phyloP scores from a whole-genome alignment of 2,113 vertebrate genomes.

The Thermophis baileyi region DNA sequence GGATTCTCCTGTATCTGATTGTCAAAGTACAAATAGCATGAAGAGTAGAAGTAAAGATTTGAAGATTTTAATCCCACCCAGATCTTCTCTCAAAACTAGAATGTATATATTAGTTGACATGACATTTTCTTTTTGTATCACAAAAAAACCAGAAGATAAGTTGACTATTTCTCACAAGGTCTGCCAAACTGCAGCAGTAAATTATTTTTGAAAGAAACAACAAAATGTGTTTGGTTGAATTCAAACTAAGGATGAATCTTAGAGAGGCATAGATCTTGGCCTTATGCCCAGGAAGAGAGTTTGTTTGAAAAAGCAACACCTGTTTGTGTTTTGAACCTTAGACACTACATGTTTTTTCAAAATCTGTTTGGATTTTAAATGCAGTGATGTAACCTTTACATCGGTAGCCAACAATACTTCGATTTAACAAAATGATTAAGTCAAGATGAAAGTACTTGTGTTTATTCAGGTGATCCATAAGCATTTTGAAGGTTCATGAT shows the following conservation, averaged over 20 bases:
- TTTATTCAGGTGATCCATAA: slow-evolving; percentile 43
- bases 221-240: slow-evolving; percentile 17
- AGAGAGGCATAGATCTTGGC: neutral
- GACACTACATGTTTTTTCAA: slow-evolving; percentile 13
- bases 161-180: neutral
- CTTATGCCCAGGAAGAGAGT: neutral
- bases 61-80: neutral
- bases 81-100: neutral
- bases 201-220: slow-evolving; percentile 19
- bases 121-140: neutral
- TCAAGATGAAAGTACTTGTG: slow-evolving; percentile 37
- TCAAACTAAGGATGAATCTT: neutral
- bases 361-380: neutral
- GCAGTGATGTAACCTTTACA: slow-evolving; percentile 14
- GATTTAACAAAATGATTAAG: neutral
- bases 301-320: neutral
- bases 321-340: slow-evolving; percentile 1
- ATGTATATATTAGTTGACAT: neutral
- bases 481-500: neutral
- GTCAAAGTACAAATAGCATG: neutral
- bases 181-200: neutral
- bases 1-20: neutral
- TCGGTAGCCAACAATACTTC: slow-evolving; percentile 7
- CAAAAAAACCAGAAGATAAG: neutral
- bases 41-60: neutral